A percentile compares a stretch with the other conserved stretches of the same genome.
These are phyloP conservation scores for Neotoma lepida DNA, from an alignment of 2,113 vertebrate genomes.

Conservation along the genomic window DNA sequence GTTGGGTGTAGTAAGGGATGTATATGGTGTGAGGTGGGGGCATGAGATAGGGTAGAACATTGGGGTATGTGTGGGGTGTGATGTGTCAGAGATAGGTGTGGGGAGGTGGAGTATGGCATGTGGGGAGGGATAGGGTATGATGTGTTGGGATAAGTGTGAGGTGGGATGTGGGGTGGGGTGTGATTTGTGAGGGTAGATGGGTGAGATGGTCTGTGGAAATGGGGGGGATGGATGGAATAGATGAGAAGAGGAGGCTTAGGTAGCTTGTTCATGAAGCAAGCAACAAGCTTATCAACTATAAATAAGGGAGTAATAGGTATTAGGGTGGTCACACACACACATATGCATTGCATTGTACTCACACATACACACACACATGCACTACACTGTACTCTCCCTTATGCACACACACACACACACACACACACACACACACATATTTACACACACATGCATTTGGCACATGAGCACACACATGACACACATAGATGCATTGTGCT, in stretches of 20 bases:
- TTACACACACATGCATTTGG: not conserved
- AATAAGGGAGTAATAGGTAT: fast-evolving
- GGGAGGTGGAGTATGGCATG: not conserved
- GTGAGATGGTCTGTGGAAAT: not conserved
- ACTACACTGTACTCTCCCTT: not conserved
- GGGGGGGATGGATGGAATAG: no score
- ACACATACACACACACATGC: no score
- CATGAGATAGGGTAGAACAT: not conserved
- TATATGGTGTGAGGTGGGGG: not conserved
- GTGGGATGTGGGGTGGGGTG: not conserved
- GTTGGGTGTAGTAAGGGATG: not conserved
- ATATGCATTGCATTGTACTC: no score
- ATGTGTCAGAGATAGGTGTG: not conserved
- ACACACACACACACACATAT: not conserved
- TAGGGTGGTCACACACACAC: fast-evolving
- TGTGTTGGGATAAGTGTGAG: not conserved
- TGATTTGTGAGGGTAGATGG: not conserved
- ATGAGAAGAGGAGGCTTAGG: not conserved
- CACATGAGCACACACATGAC: no score
- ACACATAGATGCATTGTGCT: not conserved
- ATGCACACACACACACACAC: not conserved
- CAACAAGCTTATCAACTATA: no score
- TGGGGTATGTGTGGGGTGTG: not conserved
- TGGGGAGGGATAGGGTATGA: not conserved
- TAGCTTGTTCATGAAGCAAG: not conserved